These are phyloP conservation scores for Porites lobata DNA, from an alignment of 92 coral and sea anemone genomes.

Conservation along the genomic window DNA sequence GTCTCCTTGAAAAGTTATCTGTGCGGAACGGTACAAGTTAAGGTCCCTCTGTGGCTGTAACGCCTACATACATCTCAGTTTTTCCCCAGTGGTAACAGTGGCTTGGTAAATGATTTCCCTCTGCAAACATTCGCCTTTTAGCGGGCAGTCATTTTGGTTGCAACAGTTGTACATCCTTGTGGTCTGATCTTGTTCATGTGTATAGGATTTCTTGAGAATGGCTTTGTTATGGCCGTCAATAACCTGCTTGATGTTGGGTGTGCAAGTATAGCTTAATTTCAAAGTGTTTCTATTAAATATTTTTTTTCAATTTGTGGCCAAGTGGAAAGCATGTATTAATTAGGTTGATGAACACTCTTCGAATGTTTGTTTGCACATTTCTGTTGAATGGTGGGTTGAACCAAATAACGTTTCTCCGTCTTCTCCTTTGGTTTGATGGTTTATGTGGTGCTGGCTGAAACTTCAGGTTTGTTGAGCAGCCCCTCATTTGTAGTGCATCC, in stretches of 20 bases:
- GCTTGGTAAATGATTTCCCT: background rate
- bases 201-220: background rate
- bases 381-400: constrained; percentile 13
- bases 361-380: background rate
- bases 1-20: background rate
- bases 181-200: background rate
- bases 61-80: no score
- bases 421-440: background rate
- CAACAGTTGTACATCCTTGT: background rate
- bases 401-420: background rate
- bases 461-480: background rate
- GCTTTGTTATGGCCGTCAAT: constrained; percentile 6
- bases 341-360: background rate
- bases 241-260: background rate
- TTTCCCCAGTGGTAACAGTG: no score
- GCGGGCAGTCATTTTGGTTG: background rate
- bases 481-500: background rate
- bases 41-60: background rate
- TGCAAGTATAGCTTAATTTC: background rate
- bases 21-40: background rate
- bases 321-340: background rate
- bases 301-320: background rate
- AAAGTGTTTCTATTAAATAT: background rate
- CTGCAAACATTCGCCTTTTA: background rate
- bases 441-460: background rate